Evolutionary conservation across 2,888 invertebrate species (phyloP).

Genomic region (Uropetala carovei): DNA sequence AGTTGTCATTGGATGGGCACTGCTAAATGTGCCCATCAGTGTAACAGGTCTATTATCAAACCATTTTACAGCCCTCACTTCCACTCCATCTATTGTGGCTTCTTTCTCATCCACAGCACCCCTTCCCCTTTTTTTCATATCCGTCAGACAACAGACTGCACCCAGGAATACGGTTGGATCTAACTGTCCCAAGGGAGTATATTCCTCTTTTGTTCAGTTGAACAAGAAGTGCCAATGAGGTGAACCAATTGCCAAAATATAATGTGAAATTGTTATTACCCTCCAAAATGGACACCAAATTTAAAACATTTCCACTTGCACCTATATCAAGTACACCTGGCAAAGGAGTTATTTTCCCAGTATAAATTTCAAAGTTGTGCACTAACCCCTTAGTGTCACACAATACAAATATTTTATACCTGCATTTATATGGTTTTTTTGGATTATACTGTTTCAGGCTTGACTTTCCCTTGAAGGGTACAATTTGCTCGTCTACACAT

Average conservation of each 20-base stretch:
- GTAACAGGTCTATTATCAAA: no score
- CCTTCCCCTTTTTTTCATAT: slow-evolving; percentile 5
- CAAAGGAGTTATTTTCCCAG: no score
- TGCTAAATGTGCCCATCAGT: no score
- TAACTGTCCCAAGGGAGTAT: not conserved
- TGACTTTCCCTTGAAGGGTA: slow-evolving; percentile 17
- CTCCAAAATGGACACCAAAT: no score
- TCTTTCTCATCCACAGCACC: slow-evolving; percentile 11
- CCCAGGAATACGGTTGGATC: not conserved
- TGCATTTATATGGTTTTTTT: slow-evolving; percentile 18
- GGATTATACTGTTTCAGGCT: not conserved
- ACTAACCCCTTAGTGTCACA: no score
- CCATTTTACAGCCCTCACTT: slow-evolving; percentile 5
- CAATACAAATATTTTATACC: slow-evolving; percentile 35
- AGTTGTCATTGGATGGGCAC: not conserved
- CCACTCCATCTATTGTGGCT: slow-evolving; percentile 24
- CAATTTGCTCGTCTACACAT: slow-evolving; percentile 9
- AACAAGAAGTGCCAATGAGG: slow-evolving; percentile 21
- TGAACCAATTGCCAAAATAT: slow-evolving; percentile 12
- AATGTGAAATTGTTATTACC: no score
- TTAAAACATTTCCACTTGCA: no score
- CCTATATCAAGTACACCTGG: no score
- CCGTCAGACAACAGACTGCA: not conserved
- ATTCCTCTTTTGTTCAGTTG: no score
- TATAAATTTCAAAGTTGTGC: no score